Evolutionary conservation across 1,140 invertebrate species (phyloP).

Genomic region (Drosophila funebris): DNA sequence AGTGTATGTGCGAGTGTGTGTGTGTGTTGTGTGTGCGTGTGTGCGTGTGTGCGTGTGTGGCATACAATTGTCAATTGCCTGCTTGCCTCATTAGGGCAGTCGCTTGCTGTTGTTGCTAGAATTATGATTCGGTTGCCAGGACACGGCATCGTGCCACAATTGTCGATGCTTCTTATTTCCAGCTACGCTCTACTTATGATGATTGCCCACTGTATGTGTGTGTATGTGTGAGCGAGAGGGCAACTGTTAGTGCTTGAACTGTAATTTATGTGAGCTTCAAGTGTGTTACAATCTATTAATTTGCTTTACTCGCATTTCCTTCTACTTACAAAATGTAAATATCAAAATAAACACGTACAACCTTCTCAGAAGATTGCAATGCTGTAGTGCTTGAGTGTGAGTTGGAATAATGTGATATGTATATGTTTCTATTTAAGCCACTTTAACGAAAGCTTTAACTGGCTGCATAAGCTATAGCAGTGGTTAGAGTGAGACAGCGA

Average conservation of each 20-base stretch:
- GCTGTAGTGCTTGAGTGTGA: background rate
- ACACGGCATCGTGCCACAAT: slow-evolving; percentile 19
- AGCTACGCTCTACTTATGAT: slow-evolving; percentile 17
- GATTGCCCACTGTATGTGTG: slow-evolving; percentile 13
- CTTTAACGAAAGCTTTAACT: background rate
- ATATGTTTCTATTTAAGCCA: background rate
- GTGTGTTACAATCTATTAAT: slow-evolving; percentile 17
- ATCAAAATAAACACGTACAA: slow-evolving; percentile 5
- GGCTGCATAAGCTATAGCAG: too few species aligned
- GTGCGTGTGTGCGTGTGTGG: slow-evolving; percentile 16
- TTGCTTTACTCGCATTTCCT: slow-evolving; percentile 12
- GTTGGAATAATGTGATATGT: background rate
- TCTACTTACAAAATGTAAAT: slow-evolving; percentile 9
- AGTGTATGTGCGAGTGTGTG: slow-evolving; percentile 3
- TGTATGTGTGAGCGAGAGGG: background rate
- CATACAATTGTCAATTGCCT: slow-evolving; percentile 54
- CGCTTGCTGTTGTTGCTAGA: slow-evolving; percentile 15
- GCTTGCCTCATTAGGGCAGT: slow-evolving; percentile 63
- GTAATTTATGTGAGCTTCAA: slow-evolving; percentile 15
- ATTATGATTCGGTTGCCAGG: slow-evolving; percentile 40
- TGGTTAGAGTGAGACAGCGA: too few species aligned
- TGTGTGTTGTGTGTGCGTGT: background rate
- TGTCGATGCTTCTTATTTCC: slow-evolving; percentile 4
- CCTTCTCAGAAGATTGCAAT: background rate
- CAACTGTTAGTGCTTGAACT: background rate